These are phyloP conservation scores for Polymixis flavicincta DNA, from an alignment of 2,888 invertebrate species.

Conservation along the genomic window DNA sequence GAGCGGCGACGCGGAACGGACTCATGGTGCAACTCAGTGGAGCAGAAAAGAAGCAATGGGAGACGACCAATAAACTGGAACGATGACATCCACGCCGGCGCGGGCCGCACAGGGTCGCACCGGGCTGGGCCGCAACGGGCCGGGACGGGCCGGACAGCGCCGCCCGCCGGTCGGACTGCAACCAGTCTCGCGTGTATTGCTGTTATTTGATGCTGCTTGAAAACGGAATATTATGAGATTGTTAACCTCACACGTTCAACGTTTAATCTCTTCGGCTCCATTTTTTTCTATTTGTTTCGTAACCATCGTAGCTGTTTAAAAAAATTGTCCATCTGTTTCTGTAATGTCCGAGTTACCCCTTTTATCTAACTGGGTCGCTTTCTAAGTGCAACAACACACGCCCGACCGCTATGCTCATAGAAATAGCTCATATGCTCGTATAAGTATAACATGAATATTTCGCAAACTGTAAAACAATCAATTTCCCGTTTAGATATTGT, in stretches of 20 bases:
- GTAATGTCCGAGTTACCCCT: background rate
- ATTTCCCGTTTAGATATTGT: slow-evolving; percentile 25
- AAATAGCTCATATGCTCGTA: background rate
- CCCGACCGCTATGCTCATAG: background rate
- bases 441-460: background rate
- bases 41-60: slow-evolving; percentile 21
- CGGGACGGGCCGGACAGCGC: background rate
- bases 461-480: slow-evolving; percentile 5
- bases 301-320: background rate
- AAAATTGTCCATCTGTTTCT: background rate
- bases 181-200: background rate
- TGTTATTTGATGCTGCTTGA: slow-evolving; percentile 19
- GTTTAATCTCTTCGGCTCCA: slow-evolving; percentile 15
- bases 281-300: background rate
- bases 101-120: background rate
- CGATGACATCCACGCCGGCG: background rate
- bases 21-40: slow-evolving; percentile 26
- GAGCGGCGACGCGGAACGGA: slow-evolving; percentile 7
- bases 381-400: background rate
- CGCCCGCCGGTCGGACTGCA: background rate
- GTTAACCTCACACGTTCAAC: background rate
- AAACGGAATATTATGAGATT: slow-evolving; percentile 16
- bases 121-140: background rate
- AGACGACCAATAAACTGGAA: slow-evolving; percentile 31
- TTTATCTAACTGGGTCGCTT: background rate